Evolutionary conservation across 2,797 vertebrate species (phyloP), one percentile per base, ranked within the genome.

Genomic region (Odontamblyopus lacepedii): DNA sequence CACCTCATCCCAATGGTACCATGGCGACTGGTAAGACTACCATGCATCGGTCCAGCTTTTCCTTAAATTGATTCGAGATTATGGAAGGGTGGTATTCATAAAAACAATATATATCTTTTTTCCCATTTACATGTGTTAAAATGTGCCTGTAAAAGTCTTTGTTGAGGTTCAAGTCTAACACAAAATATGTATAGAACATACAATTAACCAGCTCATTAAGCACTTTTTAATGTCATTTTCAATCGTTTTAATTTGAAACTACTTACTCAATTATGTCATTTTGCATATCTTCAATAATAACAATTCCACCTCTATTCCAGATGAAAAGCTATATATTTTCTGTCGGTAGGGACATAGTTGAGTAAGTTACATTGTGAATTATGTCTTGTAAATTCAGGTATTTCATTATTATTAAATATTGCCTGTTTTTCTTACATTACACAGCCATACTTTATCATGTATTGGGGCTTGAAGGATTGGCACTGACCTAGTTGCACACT

Each of bases 401-500:
- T 57, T 35, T 35, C 19, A 73, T 82, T 50, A 65, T 53, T 30
- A 13, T 27, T 23, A 6, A n/a, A 38, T 41, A 41, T 27, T 48
- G n/a, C 23, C 15, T 48, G 41, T 65, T 62, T 62, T 62, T 13
- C 60, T 35, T 2, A 30, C 16, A 30, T 60, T 60, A 30, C 38
- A 29, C 29, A 61, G 29, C 12, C 30, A 13, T 72, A 23, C 5
- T 56, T 64, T 32, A 79, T 80, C 35, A 74, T 85, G 76, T 78
- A 82, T 77, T 84, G 70, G 81, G 73, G 74, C 81, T 81, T 80
- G 85, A 68, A 74, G 85, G 81, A 85, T 90, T 88, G 86, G 84
- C 81, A 84, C 81, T 93, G 92, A 91, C 90, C 91, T 91, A 91
- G 81, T 85, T 91, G 81, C 80, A 87, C 73, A 88, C 83, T 79